Evolutionary conservation across 1,140 invertebrate species (phyloP), one percentile per base, ranked within the genome.

Genomic region (Riptortus pedestris): DNA sequence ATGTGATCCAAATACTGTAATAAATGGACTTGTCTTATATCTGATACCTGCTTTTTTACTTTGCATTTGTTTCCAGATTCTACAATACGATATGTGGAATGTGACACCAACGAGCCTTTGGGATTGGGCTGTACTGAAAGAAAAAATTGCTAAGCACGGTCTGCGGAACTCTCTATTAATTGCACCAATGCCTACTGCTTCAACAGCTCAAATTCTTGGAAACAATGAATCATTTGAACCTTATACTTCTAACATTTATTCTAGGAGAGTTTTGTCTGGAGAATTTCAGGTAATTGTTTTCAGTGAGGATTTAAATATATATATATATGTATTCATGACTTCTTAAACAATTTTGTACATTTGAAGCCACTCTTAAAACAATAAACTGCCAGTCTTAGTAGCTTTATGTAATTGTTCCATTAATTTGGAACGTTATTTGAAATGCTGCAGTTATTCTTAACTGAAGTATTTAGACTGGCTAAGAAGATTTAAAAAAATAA

Each of bases 151-250:
- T 11, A 81, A 91, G 74, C 80, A 93, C 79, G 97, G 97, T 26
- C 78, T 99, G 0, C 79, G 96, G 55, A 99, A 99, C 79, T 96
- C 93, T 16, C 78, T 99, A 9, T 77, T 99, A 2, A 69, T 99
- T 55, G 95, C 97, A 0, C 95, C 96, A 0, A 99, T 99, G 96
- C 97, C 96, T 1, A 99, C 96, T 14, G 96, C 96, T 14, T 98
- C 95, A 1, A 99, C 97, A 0, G 96, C 97, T 5, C 96, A 99
- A 78, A 99, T 99, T 72, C 80, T 99, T 29, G 97, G 96, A 14
- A 99, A 99, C 71, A 99, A 99, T 75, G 96, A 99, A 76, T 93
- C 93, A 0, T 91, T 98, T 72, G 97, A 99, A 76, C 92, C 96
- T 0, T 99, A 97, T 73, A 99, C 95, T 0, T 96, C 89, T 18